Evolutionary conservation across 2,888 invertebrate genomes (phyloP), one percentile per base, ranked within the genome.

Genomic region (Gryllus longicercus): DNA sequence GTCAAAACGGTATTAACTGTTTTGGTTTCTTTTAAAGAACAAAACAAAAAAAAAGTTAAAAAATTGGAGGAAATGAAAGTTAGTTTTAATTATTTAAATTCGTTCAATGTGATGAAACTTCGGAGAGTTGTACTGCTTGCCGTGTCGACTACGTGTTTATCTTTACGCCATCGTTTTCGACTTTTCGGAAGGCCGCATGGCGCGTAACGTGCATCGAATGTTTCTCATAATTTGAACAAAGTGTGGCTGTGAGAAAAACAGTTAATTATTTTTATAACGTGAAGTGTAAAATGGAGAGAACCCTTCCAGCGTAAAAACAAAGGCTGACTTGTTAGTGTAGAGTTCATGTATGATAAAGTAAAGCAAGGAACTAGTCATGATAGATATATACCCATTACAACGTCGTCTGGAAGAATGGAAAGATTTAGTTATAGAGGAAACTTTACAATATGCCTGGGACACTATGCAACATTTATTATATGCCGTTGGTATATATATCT

Each of bases 391-490:
- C 51, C 79, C 77, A n/a, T 38, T 78, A 75, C 23, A 81, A 51
- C 79, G 78, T n/a, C 79, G 74, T 23, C 18, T 81, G 74, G 81
- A 81, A 77, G 78, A 77, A 51, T 50, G 79, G 74, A 82, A 79
- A 76, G 63, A 63, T 79, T 25, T 80, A 63, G 79, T 83, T 75
- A 51, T 82, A 16, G 81, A 82, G 76, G 83, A 83, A 50, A 81
- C 79, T 25, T 23, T 79, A 23, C 81, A 81, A 80, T 88, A 88
- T 89, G 84, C 91, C 87, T 84, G 88, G 88, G 86, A 88, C 88
- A 86, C 85, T 89, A 86, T 91, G 90, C 91, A 88, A 90, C 85
- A 87, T 88, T 81, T 89, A 87, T 82, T 90, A 87, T 84, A 88
- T 88, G 85, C 85, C 86, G 82, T 87, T 87, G 83, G 90, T 87